phyloP scores from a whole-genome alignment of 2,888 invertebrate species.

The Leptinotarsa peninsularis region DNA sequence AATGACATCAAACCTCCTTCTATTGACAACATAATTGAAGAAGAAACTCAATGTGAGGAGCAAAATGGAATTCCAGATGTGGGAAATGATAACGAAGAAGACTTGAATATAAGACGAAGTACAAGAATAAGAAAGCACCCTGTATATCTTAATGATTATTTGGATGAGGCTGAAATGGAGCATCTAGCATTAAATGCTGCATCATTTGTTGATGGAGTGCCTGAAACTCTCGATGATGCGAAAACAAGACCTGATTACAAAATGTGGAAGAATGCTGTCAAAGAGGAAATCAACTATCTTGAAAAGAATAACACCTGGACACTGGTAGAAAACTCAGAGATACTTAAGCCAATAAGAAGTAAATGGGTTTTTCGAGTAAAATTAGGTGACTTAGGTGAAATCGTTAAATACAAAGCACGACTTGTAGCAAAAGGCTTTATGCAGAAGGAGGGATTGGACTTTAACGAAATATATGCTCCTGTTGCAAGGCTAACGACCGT shows the following conservation, averaged over 20 bases:
- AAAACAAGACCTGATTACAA: conserved; percentile 29
- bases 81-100: not conserved
- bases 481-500: conserved; percentile 38
- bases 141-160: conserved; percentile 26
- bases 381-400: conserved; percentile 29
- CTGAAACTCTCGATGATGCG: conserved; percentile 28
- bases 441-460: conserved; percentile 32
- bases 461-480: conserved; percentile 40
- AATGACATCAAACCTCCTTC: not conserved
- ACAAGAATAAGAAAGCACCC: conserved; percentile 28
- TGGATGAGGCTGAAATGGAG: conserved; percentile 35
- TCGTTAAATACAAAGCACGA: conserved; percentile 11
- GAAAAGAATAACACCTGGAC: conserved; percentile 36
- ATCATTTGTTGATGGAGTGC: conserved; percentile 25
- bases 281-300: conserved; percentile 34
- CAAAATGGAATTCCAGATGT: not conserved
- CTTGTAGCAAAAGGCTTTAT: conserved; percentile 27
- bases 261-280: conserved; percentile 35
- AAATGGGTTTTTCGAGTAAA: conserved; percentile 35
- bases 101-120: not conserved
- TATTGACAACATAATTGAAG: not conserved
- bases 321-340: conserved; percentile 33
- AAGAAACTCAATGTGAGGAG: not conserved
- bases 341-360: conserved; percentile 34
- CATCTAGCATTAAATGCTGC: conserved; percentile 37